Base-by-base conservation (phyloP, 2,888 invertebrate genomes). In the Nomada fabriciana region DNA sequence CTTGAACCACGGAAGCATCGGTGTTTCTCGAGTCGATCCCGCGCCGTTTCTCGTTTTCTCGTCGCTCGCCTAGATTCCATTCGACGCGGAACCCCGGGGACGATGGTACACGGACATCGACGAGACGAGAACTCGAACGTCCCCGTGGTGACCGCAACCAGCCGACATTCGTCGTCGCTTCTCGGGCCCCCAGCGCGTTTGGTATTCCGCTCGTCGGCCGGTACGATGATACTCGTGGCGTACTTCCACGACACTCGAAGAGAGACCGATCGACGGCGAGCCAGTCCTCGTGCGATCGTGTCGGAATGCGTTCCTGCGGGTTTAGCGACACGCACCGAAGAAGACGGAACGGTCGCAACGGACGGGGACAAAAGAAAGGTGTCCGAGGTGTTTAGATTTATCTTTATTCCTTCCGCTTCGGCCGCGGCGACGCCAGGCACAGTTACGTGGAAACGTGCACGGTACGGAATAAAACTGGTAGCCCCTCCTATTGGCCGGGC, bases 151-250 rank as follows among this genome's bases (percentile, higher is more conserved):
- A 73, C 65, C 76, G 43, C 74, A 65, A 53, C 65, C 50, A 23
- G 25, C 53, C 60, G n/a, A 23, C 47, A 23, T n/a, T 76, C 52
- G 63, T 52, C 25, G 71, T 52, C 83, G 59, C 59, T 70, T 72
- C 72, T 57, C 20, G 29, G 29, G 15, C n/a, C 47, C n/a, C 55
- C 52, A n/a, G 43, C 61, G 18, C 67, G 68, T 59, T 78, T 68
- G 74, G 55, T 74, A 74, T 74, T 78, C 67, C 68, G 25, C 52
- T 43, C 43, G 43, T 25, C 29, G 79, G 52, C 69, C 76, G 36
- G 69, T 64, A 42, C 76, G 73, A 76, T 63, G 84, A 80, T 84
- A 65, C 83, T 69, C 84, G 57, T 61, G 64, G 80, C 67, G 70
- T 63, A 52, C 76, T 76, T 82, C 71, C 50, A 73, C 81, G 69